Base-by-base conservation (phyloP, 2,113 vertebrate genomes). In the Indicator indicator region DNA sequence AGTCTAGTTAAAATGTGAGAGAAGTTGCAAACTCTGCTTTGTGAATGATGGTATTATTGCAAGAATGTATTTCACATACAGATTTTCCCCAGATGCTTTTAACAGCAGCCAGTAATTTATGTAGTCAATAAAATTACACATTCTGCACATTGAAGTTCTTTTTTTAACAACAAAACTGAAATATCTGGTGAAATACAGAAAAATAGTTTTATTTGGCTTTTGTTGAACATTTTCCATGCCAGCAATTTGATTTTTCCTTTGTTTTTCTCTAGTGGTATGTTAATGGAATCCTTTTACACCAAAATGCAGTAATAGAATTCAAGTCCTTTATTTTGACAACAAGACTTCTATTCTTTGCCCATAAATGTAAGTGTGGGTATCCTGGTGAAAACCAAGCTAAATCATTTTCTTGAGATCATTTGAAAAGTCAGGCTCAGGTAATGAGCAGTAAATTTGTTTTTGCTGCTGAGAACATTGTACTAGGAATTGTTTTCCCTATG, bases 231-330 rank as follows among this genome's bases (percentile, higher is more conserved):
- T 86, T 88, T 94, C 62, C 28, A 4, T 85, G 76, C 56, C 15
- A 19, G 62, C 79, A 81, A 23, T 93, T 90, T 86, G 69, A 82
- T 89, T 86, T 88, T 90, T 73, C 44, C 27, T 92, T 89, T 93
- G 69, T 92, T 95, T 94, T 90, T 42, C 81, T 92, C 69, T 50
- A 30, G 72, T 86, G 79, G 20, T 44, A 36, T 60, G 52, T 59
- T 89, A 92, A 83, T 68, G 54, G 52, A 28, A 48, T 86, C 55
- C 38, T 82, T 93, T 82, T 65, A 42, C 78, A 71, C 28, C 0
- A 0, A 79, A 75, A 42, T 56, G 33, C 58, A 74, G 36, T 60
- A 71, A 59, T 50, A 72, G 62, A 93, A 50, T 68, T 26, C 8
- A 89, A 84, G 68, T 80, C 38, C 52, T 94, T 69, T 84, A 54